Percentiles rank a stretch among this genome's conserved stretches.
Evolutionary conservation across 2,113 vertebrate genomes (phyloP).

Genomic region (Lucifuga dentata): DNA sequence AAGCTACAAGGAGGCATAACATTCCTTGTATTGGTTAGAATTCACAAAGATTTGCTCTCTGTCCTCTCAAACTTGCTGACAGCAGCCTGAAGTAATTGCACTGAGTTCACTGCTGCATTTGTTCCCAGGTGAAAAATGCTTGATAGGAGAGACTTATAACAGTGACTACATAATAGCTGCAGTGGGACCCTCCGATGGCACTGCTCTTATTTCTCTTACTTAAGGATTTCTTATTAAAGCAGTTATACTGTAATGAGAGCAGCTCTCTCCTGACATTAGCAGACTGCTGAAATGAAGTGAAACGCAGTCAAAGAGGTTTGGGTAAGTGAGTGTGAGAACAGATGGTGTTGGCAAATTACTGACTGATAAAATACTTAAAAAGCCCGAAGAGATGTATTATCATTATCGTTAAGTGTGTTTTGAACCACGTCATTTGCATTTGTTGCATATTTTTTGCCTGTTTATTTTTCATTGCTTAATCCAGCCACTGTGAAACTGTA

Average conservation of each 20-base stretch:
- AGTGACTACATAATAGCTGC: constrained; percentile 28
- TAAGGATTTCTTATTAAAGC: constrained; percentile 40
- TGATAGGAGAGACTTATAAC: constrained; percentile 4
- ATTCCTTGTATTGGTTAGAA: background rate
- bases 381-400: constrained; percentile 53
- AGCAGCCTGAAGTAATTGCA: constrained; percentile 1
- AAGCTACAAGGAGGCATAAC: background rate
- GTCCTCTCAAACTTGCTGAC: background rate
- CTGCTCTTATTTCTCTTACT: constrained; percentile 27
- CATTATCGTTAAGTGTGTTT: constrained; percentile 41
- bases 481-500: constrained; percentile 14
- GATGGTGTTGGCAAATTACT: constrained; percentile 55
- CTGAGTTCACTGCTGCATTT: constrained; percentile 9
- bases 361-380: constrained; percentile 58
- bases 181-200: constrained; percentile 11
- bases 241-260: constrained; percentile 35
- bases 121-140: background rate
- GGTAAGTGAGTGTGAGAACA: constrained; percentile 47
- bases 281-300: constrained; percentile 39
- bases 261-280: constrained; percentile 44
- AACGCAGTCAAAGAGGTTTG: constrained; percentile 40
- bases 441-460: constrained; percentile 22
- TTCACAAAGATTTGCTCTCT: constrained; percentile 19
- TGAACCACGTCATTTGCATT: constrained; percentile 16
- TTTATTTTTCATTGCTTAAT: constrained; percentile 30